Percentiles rank a stretch among this genome's conserved stretches.
phyloP scores from a whole-genome alignment of 2,113 vertebrate species.

The Microtus richardsoni region DNA sequence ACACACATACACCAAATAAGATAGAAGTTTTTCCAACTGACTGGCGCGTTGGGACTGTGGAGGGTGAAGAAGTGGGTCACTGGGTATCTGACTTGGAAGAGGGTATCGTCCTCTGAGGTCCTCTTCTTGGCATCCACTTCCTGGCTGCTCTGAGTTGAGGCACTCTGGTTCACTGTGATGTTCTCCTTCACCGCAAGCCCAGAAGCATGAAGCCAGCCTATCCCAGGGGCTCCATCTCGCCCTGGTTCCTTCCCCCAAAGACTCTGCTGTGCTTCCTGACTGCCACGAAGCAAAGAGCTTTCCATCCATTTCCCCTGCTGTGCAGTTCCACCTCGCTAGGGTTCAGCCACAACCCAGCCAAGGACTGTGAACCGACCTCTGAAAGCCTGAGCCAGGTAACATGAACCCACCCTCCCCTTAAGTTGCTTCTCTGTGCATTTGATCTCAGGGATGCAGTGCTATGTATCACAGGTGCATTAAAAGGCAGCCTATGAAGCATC shows the following conservation, averaged over 20 bases:
- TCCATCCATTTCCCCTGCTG: not conserved
- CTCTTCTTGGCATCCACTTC: not conserved
- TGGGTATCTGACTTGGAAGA: not conserved
- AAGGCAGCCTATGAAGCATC: not conserved
- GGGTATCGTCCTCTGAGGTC: not conserved
- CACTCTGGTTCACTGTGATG: not conserved
- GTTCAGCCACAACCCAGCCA: not conserved
- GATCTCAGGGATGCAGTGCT: not conserved
- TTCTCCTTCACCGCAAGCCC: not conserved
- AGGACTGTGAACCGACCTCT: not conserved
- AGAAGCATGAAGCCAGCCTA: not conserved
- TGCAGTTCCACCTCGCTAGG: not conserved
- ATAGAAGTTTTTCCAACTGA: not conserved
- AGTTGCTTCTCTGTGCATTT: not conserved
- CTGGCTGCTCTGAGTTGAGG: not conserved
- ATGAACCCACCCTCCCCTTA: not conserved
- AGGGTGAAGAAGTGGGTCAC: not conserved
- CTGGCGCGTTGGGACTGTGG: not conserved
- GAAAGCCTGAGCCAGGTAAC: not conserved
- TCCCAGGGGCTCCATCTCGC: fast-evolving
- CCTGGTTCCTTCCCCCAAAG: not conserved
- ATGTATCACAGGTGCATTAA: not conserved
- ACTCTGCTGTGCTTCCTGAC: not conserved
- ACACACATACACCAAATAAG: not conserved
- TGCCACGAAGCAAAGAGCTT: not conserved